Conservation (phyloP, 2,888 invertebrate genomes). For the Cryptosula pallasiana region DNA sequence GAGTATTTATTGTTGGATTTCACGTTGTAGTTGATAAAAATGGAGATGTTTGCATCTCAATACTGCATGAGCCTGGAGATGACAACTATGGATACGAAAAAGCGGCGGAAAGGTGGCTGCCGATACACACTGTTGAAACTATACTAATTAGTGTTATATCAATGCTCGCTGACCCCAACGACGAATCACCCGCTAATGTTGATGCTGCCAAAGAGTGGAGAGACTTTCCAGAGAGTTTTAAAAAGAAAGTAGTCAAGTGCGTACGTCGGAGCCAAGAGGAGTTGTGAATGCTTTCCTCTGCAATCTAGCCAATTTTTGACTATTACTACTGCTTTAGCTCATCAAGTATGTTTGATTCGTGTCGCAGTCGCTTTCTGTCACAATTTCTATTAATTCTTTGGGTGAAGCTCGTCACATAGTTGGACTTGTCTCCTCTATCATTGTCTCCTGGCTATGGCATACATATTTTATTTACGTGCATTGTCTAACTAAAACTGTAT, state of each 20-base stretch:
- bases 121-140: conserved; percentile 97
- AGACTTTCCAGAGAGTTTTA: conserved; percentile 93
- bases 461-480: no score
- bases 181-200: conserved; percentile 97
- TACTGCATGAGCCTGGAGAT: conserved; percentile 96
- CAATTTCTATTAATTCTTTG: no score
- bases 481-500: no score
- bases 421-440: no score
- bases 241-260: conserved; percentile 93
- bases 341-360: no score
- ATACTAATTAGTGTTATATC: conserved; percentile 98
- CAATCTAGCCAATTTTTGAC: no score
- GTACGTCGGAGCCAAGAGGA: conserved; percentile 95
- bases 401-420: no score
- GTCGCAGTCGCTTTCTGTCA: no score
- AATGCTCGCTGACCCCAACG: conserved; percentile 98
- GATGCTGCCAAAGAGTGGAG: conserved; percentile 99
- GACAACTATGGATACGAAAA: conserved; percentile 98
- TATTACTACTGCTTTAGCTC: no score
- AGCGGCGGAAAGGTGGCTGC: conserved; percentile 95
- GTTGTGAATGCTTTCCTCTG: conserved; percentile 25
- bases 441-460: no score
- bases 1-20: background rate
- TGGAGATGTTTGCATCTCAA: conserved; percentile 97
- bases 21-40: conserved; percentile 78